Conservation (phyloP, 23 tunicate species). For the Clavelina lepadiformis region DNA sequence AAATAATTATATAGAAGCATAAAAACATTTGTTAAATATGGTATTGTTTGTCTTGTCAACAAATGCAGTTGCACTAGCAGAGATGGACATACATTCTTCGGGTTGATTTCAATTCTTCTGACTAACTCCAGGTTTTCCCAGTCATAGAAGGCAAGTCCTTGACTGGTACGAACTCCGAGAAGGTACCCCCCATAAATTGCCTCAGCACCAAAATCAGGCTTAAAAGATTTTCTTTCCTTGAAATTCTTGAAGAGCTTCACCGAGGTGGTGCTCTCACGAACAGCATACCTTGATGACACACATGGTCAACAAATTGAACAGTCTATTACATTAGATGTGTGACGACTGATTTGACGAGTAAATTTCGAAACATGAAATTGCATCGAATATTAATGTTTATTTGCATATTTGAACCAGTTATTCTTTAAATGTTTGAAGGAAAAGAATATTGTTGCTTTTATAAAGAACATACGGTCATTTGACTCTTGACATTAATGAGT, state of each 20-base stretch:
- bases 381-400: no score
- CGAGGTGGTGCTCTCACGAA: conserved; percentile 71
- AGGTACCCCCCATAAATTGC: conserved; percentile 83
- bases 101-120: conserved; percentile 89
- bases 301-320: no score
- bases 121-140: conserved; percentile 84
- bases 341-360: no score
- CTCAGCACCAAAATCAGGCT: conserved; percentile 99
- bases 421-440: no score
- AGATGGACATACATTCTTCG: conserved; percentile 76
- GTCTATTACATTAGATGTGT: no score
- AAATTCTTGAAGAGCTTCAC: conserved; percentile 78
- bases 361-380: no score
- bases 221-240: conserved; percentile 85
- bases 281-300: conserved; percentile 66
- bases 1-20: neutral
- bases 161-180: conserved; percentile 77
- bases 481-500: no score
- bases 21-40: neutral
- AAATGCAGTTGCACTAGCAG: no score
- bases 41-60: neutral
- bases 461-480: no score
- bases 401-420: no score
- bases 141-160: conserved; percentile 91
- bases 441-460: no score